phyloP scores from a whole-genome alignment of 2,888 invertebrate genomes.

The Crocallis elinguaria region DNA sequence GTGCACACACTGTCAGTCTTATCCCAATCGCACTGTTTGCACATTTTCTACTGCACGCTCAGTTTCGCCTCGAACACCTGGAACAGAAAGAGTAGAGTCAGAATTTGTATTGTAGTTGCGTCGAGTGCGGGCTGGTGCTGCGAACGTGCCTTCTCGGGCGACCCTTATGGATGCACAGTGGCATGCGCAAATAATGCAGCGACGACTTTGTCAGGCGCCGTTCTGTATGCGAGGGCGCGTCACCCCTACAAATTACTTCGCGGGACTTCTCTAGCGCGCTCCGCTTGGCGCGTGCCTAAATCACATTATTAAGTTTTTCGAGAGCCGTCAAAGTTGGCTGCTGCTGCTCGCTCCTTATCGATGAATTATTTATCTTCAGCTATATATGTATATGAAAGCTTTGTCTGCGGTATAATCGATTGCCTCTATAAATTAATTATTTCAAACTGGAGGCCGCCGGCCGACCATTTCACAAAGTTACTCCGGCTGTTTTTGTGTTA shows the following conservation, averaged over 20 bases:
- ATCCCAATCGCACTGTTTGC: slow-evolving; percentile 49
- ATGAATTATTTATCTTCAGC: slow-evolving; percentile 64
- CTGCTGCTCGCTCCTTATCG: slow-evolving; percentile 35
- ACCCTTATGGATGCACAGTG: slow-evolving; percentile 50
- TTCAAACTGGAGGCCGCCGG: slow-evolving; percentile 56
- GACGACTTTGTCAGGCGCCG: slow-evolving; percentile 30
- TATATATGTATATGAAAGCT: slow-evolving; percentile 58
- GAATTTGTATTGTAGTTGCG: slow-evolving; percentile 12
- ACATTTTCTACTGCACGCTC: slow-evolving; percentile 52
- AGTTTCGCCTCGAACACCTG: slow-evolving; percentile 49
- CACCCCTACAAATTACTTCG: slow-evolving; percentile 57
- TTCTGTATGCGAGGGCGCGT: slow-evolving; percentile 60
- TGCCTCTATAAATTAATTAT: slow-evolving; percentile 60
- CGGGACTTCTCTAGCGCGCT: slow-evolving; percentile 42
- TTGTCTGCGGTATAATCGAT: slow-evolving; percentile 60
- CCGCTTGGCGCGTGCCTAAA: slow-evolving; percentile 56
- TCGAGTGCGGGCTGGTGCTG: slow-evolving; percentile 22
- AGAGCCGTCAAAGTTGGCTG: slow-evolving; percentile 26
- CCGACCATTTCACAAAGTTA: slow-evolving; percentile 41
- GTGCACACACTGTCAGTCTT: slow-evolving; percentile 51
- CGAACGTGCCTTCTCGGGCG: slow-evolving; percentile 32
- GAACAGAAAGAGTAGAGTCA: slow-evolving; percentile 45
- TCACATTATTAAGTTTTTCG: slow-evolving; percentile 66
- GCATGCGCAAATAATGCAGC: slow-evolving; percentile 44
- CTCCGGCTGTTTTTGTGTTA: slow-evolving; percentile 46